Percentiles rank a stretch among this genome's conserved stretches.
phyloP scores from a whole-genome alignment of 2,888 invertebrate genomes.

The Aricia artaxerxes region DNA sequence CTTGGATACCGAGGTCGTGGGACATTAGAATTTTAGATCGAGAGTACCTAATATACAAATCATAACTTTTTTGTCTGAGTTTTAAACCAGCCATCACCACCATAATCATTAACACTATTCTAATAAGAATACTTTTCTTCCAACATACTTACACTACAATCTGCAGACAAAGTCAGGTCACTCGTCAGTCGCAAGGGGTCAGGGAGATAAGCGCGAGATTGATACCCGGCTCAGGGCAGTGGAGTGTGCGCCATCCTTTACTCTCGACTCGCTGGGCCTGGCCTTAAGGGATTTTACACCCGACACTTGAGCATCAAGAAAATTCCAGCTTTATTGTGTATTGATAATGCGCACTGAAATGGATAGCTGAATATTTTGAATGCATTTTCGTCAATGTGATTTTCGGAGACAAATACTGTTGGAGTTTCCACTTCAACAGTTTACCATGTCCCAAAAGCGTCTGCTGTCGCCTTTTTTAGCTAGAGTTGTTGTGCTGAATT shows the following conservation, averaged over 20 bases:
- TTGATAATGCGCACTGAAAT: not conserved
- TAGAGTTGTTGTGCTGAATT: not conserved
- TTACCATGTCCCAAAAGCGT: too few relatives aligned
- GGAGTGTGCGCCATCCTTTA: conserved; percentile 72
- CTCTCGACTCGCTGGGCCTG: conserved; percentile 65
- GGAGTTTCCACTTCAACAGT: too few relatives aligned
- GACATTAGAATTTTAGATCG: too few relatives aligned
- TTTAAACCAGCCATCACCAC: too few relatives aligned
- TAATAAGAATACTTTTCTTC: too few relatives aligned
- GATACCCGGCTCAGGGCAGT: conserved; percentile 74
- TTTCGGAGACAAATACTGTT: not conserved
- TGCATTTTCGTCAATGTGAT: not conserved
- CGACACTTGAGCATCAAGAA: conserved; percentile 40
- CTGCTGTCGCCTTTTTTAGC: too few relatives aligned
- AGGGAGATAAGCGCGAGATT: conserved; percentile 74
- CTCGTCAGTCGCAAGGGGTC: conserved; percentile 63
- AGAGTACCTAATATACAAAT: too few relatives aligned
- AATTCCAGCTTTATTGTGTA: conserved; percentile 10
- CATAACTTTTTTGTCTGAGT: too few relatives aligned
- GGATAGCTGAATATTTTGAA: not conserved
- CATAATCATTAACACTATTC: too few relatives aligned
- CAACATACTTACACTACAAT: too few relatives aligned
- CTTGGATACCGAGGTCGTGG: too few relatives aligned
- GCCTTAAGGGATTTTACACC: conserved; percentile 48
- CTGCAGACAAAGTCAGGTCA: not conserved